Percentiles rank a stretch among this genome's conserved stretches.
Conservation (phyloP, 2,113 vertebrate species). For the Panthera tigris region DNA sequence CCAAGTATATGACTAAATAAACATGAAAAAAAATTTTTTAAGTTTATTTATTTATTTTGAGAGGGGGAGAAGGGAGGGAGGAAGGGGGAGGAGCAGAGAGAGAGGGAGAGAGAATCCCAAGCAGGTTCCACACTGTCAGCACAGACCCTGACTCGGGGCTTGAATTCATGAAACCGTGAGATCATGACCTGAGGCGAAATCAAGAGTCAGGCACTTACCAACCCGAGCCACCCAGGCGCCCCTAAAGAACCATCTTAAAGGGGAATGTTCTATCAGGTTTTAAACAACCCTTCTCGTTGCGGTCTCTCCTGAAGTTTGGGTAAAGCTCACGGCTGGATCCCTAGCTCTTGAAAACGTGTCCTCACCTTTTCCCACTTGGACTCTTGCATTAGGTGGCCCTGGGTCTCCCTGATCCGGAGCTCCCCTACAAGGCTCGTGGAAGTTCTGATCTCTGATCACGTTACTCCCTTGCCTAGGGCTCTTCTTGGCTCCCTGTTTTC, state of each 20-base stretch:
- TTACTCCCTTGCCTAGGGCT: neutral
- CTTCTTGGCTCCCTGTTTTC: neutral
- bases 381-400: neutral
- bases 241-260: constrained; percentile 57
- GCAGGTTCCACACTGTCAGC: too few species aligned
- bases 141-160: too few species aligned
- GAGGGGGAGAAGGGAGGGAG: too few species aligned
- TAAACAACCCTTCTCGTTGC: neutral
- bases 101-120: too few species aligned
- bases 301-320: neutral
- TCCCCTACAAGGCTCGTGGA: neutral
- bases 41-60: too few species aligned
- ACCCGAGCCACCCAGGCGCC: too few species aligned
- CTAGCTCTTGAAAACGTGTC: neutral
- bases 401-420: neutral
- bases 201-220: too few species aligned
- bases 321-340: neutral
- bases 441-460: neutral
- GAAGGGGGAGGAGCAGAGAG: too few species aligned
- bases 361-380: neutral
- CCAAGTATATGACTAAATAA: constrained; percentile 70
- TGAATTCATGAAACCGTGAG: too few species aligned
- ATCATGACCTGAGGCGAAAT: too few species aligned
- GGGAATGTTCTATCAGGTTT: constrained; percentile 26
- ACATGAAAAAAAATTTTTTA: too few species aligned